Evolutionary conservation across 2,888 invertebrate species (phyloP), one percentile per base, ranked within the genome.

Genomic region (Nebria brevicollis): DNA sequence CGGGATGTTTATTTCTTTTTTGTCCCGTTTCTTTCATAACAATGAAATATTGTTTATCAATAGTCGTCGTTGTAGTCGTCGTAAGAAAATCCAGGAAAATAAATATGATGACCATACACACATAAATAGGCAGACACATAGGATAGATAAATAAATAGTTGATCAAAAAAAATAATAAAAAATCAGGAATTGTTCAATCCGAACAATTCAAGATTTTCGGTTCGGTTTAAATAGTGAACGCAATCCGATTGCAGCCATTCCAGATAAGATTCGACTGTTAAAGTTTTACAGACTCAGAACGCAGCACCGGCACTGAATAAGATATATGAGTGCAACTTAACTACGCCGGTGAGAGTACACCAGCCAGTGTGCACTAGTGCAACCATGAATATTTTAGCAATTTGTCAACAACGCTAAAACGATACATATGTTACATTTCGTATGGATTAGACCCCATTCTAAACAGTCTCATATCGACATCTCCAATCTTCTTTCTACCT

Each of bases 311-410:
- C 43, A 73, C 34, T 73, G 73, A 73, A 73, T 73, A 73, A 73
- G 73, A 73, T 41, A 73, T 73, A 73, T n/a, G 73, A 15, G 7
- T 73, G 73, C 73, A 73, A 34, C 42, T 34, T 41, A 73, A 73
- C 42, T 73, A 42, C 43, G 42, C 73, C 73, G 15, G 4, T 1
- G 73, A 34, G 73, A 73, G 6, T 41, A 15, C 42, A 8, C 8
- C 11, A 13, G 54, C 54, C 54, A 26, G 26, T 66, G 68, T 15
- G 68, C 26, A 68, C 26, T 26, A 68, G 20, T 68, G 68, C 20
- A 68, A 1, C 68, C 68, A 68, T 68, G 68, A 68, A 68, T 68
- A 68, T 68, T 68, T 68, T 68, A 68, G 7, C 68, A 26, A 68
- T 68, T 68, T 68, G 68, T 68, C 68, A 68, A 13, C 26, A 68